phyloP scores from a whole-genome alignment of 2,888 invertebrate genomes.

The Agriotes lineatus region DNA sequence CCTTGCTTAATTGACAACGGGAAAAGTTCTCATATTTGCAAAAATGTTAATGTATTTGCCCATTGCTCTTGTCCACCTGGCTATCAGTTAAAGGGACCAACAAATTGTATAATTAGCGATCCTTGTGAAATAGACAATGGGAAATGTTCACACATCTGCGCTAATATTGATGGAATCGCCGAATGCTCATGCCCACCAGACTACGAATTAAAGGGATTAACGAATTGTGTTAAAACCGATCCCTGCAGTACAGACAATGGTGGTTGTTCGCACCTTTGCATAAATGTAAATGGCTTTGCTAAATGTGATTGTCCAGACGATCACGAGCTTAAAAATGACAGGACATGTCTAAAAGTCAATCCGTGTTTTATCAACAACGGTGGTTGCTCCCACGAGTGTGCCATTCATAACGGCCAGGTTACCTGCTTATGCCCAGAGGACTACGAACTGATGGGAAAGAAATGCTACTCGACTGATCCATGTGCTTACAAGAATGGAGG shows the following conservation, averaged over 20 bases:
- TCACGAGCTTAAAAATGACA: conserved; percentile 62
- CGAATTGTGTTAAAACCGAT: conserved; percentile 63
- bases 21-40: conserved; percentile 71
- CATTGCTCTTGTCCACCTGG: conserved; percentile 47
- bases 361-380: conserved; percentile 72
- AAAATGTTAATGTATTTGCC: conserved; percentile 47
- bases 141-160: conserved; percentile 69
- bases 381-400: conserved; percentile 72
- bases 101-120: conserved; percentile 64
- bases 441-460: conserved; percentile 60
- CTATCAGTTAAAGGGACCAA: conserved; percentile 46
- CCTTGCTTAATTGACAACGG: conserved; percentile 66
- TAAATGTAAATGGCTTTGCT: conserved; percentile 66
- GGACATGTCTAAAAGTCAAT: conserved; percentile 65
- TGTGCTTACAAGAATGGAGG: conserved; percentile 60
- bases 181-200: conserved; percentile 67
- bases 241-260: conserved; percentile 70
- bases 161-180: conserved; percentile 66
- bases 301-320: conserved; percentile 70
- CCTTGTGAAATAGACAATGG: conserved; percentile 67
- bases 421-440: conserved; percentile 67
- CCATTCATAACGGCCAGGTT: conserved; percentile 53
- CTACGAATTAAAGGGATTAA: conserved; percentile 61
- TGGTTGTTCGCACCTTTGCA: conserved; percentile 70
- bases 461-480: conserved; percentile 61